These are phyloP conservation scores for Tiaroga cobitis DNA, from an alignment of 2,797 vertebrate species.

Conservation along the genomic window DNA sequence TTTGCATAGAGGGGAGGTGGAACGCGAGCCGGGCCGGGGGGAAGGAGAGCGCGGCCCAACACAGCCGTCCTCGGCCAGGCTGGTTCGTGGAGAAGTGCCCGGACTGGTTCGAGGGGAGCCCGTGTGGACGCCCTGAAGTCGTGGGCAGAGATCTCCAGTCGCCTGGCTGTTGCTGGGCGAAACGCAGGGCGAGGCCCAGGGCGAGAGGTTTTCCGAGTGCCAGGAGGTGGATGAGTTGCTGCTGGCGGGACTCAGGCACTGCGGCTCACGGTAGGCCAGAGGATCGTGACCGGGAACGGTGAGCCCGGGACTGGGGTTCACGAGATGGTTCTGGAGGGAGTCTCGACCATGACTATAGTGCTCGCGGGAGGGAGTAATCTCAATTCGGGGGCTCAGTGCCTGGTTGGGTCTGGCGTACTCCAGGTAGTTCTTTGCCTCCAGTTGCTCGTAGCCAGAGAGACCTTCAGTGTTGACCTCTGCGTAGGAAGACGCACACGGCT, in stretches of 20 bases:
- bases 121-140: slow-evolving; percentile 95
- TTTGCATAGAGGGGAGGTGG: slow-evolving; percentile 93
- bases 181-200: slow-evolving; percentile 96
- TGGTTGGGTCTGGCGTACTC: slow-evolving; percentile 80
- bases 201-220: slow-evolving; percentile 97
- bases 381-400: slow-evolving; percentile 93
- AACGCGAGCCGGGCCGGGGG: slow-evolving; percentile 89
- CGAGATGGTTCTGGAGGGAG: slow-evolving; percentile 86
- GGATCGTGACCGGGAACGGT: slow-evolving; percentile 91
- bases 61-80: slow-evolving; percentile 88
- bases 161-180: slow-evolving; percentile 92
- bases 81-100: slow-evolving; percentile 91
- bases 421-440: slow-evolving; percentile 86
- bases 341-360: slow-evolving; percentile 90
- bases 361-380: slow-evolving; percentile 97
- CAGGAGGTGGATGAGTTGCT: slow-evolving; percentile 99
- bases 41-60: slow-evolving; percentile 88
- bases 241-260: slow-evolving; percentile 97
- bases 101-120: slow-evolving; percentile 97
- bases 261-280: slow-evolving; percentile 89
- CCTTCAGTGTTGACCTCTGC: slow-evolving; percentile 78
- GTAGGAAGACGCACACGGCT: slow-evolving; percentile 85
- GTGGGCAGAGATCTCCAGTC: slow-evolving; percentile 92
- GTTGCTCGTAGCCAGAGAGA: slow-evolving; percentile 84
- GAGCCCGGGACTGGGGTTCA: slow-evolving; percentile 90